phyloP scores from a whole-genome alignment of 1,140 invertebrate genomes.

The Drosophila ercepeae region DNA sequence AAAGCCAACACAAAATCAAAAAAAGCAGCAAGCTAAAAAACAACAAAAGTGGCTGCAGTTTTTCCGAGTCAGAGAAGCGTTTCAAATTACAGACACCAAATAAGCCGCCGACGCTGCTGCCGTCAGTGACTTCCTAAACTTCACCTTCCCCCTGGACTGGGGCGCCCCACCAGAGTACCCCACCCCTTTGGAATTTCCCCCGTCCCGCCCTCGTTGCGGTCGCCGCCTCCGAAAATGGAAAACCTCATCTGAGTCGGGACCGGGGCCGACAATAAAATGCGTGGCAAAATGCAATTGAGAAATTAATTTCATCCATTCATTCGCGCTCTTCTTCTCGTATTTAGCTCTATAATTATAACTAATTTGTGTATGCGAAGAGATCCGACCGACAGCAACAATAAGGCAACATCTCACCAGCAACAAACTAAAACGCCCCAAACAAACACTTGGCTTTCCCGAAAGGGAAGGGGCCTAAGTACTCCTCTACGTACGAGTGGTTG shows the following conservation, averaged over 20 bases:
- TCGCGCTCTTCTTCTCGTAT: constrained; percentile 56
- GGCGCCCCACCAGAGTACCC: neutral
- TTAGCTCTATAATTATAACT: constrained; percentile 80
- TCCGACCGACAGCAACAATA: constrained; percentile 15
- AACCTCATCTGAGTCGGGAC: constrained; percentile 20
- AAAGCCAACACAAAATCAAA: constrained; percentile 21
- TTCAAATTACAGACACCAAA: constrained; percentile 83
- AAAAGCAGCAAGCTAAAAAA: constrained; percentile 7
- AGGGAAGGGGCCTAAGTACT: neutral
- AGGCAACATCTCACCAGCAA: constrained; percentile 28
- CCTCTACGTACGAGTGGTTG: too few species aligned
- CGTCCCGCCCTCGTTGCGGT: constrained; percentile 36
- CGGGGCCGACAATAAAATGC: constrained; percentile 75
- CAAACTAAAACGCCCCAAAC: constrained; percentile 61
- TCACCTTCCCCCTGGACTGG: neutral
- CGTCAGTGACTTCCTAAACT: constrained; percentile 30
- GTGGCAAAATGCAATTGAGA: constrained; percentile 82
- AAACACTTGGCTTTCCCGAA: constrained; percentile 67
- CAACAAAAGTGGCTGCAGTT: constrained; percentile 43
- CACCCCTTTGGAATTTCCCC: constrained; percentile 4
- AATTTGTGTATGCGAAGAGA: constrained; percentile 70
- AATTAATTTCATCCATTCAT: constrained; percentile 78
- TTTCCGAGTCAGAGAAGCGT: constrained; percentile 82
- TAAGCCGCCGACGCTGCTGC: constrained; percentile 61
- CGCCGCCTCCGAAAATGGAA: constrained; percentile 49